Percentiles rank a stretch among this genome's conserved stretches.
Evolutionary conservation across 2,797 vertebrate species (phyloP).

Genomic region (Acipenser ruthenus): DNA sequence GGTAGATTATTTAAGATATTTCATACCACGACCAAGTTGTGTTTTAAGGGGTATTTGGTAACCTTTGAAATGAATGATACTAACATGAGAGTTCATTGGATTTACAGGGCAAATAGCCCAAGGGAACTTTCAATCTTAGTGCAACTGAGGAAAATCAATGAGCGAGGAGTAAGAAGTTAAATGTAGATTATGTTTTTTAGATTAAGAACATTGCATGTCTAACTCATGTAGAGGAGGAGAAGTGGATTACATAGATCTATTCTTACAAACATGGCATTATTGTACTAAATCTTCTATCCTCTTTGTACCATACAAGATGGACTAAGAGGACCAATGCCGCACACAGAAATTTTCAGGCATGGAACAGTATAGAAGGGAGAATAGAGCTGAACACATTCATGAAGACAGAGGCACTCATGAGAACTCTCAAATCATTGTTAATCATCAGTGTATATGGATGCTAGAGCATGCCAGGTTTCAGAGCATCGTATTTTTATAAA

Average conservation of each 20-base stretch:
- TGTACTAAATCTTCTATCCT: background rate
- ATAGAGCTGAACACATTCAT: no score
- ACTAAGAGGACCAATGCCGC: background rate
- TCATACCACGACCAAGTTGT: no score
- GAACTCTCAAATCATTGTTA: no score
- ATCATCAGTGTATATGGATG: no score
- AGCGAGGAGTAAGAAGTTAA: background rate
- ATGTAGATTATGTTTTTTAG: background rate
- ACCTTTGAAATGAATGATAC: no score
- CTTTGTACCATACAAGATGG: background rate
- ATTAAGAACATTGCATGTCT: conserved; percentile 6
- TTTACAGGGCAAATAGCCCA: no score
- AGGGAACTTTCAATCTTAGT: conserved; percentile 15
- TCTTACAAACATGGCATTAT: conserved; percentile 3
- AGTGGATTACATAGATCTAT: background rate
- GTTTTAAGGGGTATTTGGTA: no score
- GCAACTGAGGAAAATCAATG: conserved; percentile 20
- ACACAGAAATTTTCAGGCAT: background rate
- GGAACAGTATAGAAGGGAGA: background rate
- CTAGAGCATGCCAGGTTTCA: no score
- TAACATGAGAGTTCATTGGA: no score
- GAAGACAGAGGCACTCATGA: no score
- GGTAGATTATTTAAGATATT: no score
- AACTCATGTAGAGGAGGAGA: background rate
- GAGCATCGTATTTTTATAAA: no score